These are phyloP conservation scores for Atta texana DNA, from an alignment of 1,140 invertebrate genomes.

Conservation along the genomic window DNA sequence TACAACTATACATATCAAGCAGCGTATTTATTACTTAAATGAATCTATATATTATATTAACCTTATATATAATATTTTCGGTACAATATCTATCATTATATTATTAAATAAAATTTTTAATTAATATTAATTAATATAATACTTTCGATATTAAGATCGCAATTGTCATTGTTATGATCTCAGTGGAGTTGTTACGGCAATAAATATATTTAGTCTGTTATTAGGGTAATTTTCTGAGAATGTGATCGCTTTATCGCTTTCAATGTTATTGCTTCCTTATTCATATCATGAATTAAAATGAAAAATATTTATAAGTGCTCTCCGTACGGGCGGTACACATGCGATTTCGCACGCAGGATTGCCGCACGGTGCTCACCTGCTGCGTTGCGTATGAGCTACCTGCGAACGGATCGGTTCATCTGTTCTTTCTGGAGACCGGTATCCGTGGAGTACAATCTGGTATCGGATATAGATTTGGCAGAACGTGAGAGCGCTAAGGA, in stretches of 20 bases:
- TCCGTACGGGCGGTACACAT: slow-evolving; percentile 19
- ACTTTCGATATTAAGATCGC: neutral
- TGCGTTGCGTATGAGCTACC: slow-evolving; percentile 68
- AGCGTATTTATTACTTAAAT: neutral
- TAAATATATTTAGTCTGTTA: neutral
- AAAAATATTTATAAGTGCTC: slow-evolving; percentile 43
- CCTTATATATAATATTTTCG: neutral
- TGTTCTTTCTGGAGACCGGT: slow-evolving; percentile 62
- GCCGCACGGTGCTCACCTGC: slow-evolving; percentile 70
- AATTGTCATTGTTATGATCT: slow-evolving; percentile 19
- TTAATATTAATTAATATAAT: neutral
- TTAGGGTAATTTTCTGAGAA: slow-evolving; percentile 14
- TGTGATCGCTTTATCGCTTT: slow-evolving; percentile 41
- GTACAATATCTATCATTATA: neutral
- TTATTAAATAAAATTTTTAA: neutral
- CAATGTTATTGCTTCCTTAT: slow-evolving; percentile 51
- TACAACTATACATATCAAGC: neutral
- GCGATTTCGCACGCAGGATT: slow-evolving; percentile 50
- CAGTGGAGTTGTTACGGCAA: neutral
- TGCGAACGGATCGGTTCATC: slow-evolving; percentile 65
- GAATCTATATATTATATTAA: slow-evolving; percentile 1
- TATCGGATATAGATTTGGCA: slow-evolving; percentile 29
- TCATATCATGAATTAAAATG: slow-evolving; percentile 20
- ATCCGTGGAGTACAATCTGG: slow-evolving; percentile 23
- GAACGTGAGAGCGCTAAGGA: neutral